Evolutionary conservation across 2,113 vertebrate species (phyloP), one percentile per base, ranked within the genome.

Genomic region (Psophia crepitans): DNA sequence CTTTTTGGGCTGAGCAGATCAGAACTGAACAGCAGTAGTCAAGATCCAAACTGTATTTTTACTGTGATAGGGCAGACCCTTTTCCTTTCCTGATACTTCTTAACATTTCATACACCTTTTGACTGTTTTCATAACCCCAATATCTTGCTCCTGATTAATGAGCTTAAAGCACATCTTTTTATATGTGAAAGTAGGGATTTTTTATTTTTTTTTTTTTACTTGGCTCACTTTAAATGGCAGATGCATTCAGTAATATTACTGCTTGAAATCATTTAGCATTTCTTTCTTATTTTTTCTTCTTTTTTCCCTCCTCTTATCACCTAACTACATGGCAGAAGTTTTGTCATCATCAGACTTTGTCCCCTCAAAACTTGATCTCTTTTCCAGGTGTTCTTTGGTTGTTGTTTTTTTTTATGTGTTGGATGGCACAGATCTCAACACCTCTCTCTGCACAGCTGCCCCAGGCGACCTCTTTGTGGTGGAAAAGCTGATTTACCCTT

Each of bases 301-400:
- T 37, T 39, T 43, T 8, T 20, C n/a, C 63, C 68, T 32, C 15
- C 21, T 84, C 26, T 44, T 39, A 28, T n/a, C 74, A 51, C 6
- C 73, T 46, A 79, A 35, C 3, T 43, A 48, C 19, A 32, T 1
- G 4, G 41, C 16, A 61, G 64, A 81, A 46, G 49, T 49, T 74
- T 7, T 57, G 44, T 69, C 48, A 35, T 63, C 39, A 57, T 41
- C 5, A 5, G 32, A 48, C 32, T 83, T 44, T 32, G n/a, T 44
- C 27, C 51, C 17, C 43, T 78, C 26, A 73, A 27, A 3, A 3
- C 14, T 37, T 0, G 0, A 41, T 57, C 30, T 60, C 19, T 63
- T 79, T 61, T 61, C 19, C 15, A 5, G 14, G 51, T 53, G 26
- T 27, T 35, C 26, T 33, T 33, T 30, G 11, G 14, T 33, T 16